Percentiles rank a stretch among this genome's conserved stretches.
Evolutionary conservation across 2,888 invertebrate genomes (phyloP).

Genomic region (Synanthedon vespiformis): DNA sequence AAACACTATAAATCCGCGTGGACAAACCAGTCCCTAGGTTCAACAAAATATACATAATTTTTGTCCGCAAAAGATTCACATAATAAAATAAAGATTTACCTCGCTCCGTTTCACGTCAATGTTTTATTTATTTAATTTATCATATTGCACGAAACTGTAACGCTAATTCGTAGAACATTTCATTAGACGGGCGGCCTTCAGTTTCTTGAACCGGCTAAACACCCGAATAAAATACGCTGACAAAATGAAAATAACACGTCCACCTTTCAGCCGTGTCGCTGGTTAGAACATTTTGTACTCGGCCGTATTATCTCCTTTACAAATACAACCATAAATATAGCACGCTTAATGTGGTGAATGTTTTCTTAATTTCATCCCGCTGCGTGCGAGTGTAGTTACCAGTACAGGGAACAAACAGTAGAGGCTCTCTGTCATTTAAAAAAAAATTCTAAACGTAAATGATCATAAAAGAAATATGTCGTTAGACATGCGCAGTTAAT

Average conservation of each 20-base stretch:
- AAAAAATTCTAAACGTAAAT: no score
- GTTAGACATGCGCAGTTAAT: no score
- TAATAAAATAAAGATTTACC: no score
- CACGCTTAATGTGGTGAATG: constrained; percentile 53
- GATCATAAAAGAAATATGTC: no score
- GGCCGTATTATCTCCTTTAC: constrained; percentile 18
- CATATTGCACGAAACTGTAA: not conserved
- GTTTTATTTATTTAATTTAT: not conserved
- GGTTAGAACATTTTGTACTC: constrained; percentile 19
- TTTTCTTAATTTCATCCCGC: constrained; percentile 68
- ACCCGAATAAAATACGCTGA: constrained; percentile 1
- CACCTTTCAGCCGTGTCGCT: constrained; percentile 10
- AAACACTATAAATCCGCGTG: no score
- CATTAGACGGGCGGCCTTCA: constrained; percentile 7
- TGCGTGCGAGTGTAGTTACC: constrained; percentile 41
- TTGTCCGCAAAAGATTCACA: no score
- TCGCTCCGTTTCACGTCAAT: not conserved
- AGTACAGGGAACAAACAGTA: not conserved
- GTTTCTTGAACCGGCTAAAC: constrained; percentile 3
- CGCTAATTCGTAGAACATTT: constrained; percentile 7
- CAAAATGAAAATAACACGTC: constrained; percentile 9
- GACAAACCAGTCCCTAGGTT: no score
- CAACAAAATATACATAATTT: no score
- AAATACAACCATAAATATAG: constrained; percentile 38
- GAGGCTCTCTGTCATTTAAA: no score